These are phyloP conservation scores for Coturnix japonica DNA, from an alignment of 2,113 vertebrate species.

Conservation along the genomic window DNA sequence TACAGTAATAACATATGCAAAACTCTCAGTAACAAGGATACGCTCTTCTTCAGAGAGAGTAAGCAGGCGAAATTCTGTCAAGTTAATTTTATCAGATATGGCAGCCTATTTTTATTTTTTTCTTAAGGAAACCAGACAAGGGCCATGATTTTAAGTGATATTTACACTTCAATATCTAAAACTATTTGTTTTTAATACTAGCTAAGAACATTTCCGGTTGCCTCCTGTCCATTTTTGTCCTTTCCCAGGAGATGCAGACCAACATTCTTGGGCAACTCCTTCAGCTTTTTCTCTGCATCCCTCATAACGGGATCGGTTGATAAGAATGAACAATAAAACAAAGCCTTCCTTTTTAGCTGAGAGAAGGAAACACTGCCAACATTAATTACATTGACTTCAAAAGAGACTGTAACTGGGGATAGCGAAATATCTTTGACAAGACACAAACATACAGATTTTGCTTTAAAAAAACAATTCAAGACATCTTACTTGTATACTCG, in stretches of 20 bases:
- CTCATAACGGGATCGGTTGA: background rate
- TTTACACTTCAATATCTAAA: background rate
- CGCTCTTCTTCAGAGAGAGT: background rate
- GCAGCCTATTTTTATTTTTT: background rate
- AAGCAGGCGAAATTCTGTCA: background rate
- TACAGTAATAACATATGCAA: background rate
- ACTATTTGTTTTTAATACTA: background rate
- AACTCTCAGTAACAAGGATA: background rate
- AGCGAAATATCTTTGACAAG: background rate
- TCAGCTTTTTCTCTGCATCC: background rate
- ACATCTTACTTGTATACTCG: background rate
- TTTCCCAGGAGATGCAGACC: background rate
- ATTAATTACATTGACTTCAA: background rate
- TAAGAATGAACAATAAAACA: background rate
- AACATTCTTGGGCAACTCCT: background rate
- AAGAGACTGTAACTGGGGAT: background rate
- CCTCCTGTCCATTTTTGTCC: background rate
- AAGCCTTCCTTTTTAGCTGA: background rate
- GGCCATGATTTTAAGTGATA: background rate
- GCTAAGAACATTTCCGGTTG: background rate
- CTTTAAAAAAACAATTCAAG: background rate
- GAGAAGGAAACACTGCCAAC: background rate
- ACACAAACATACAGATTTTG: background rate
- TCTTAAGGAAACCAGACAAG: background rate
- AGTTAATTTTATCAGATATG: background rate